Conservation (phyloP, 92 coral and sea anemone species). For the Porites cylindrica region DNA sequence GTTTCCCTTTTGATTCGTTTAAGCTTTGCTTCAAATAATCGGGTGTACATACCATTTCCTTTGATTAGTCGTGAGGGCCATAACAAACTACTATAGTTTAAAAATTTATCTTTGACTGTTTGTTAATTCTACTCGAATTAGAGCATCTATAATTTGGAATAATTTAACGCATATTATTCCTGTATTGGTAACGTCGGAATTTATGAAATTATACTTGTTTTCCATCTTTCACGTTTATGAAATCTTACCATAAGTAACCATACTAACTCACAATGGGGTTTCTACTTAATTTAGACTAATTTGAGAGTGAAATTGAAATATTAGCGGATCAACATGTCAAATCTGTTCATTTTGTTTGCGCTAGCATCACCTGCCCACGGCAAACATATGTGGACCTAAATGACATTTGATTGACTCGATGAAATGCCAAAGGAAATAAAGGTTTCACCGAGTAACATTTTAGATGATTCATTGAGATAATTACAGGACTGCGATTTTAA, state of each 20-base stretch:
- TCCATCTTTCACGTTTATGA: background rate
- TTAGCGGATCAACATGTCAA: background rate
- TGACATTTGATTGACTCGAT: conserved; percentile 19
- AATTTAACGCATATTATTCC: too few relatives aligned
- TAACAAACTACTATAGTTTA: too few relatives aligned
- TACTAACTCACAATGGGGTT: background rate
- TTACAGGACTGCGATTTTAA: background rate
- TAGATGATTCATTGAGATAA: too few relatives aligned
- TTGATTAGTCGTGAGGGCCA: too few relatives aligned
- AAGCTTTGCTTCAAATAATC: too few relatives aligned
- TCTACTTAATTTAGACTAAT: background rate
- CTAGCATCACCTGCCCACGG: background rate
- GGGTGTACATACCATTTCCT: too few relatives aligned
- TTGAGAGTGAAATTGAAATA: background rate
- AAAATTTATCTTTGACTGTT: too few relatives aligned
- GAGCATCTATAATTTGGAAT: too few relatives aligned
- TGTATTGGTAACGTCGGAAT: too few relatives aligned
- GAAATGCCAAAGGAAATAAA: conserved; percentile 15
- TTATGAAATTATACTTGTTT: background rate
- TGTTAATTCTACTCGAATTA: too few relatives aligned
- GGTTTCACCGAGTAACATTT: too few relatives aligned
- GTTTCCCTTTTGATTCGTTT: too few relatives aligned
- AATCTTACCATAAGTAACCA: background rate
- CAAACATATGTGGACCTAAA: background rate
- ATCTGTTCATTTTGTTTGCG: background rate